Evolutionary conservation across 1,140 invertebrate species (phyloP), one percentile per base, ranked within the genome.

Genomic region (Aphaenogaster floridana): DNA sequence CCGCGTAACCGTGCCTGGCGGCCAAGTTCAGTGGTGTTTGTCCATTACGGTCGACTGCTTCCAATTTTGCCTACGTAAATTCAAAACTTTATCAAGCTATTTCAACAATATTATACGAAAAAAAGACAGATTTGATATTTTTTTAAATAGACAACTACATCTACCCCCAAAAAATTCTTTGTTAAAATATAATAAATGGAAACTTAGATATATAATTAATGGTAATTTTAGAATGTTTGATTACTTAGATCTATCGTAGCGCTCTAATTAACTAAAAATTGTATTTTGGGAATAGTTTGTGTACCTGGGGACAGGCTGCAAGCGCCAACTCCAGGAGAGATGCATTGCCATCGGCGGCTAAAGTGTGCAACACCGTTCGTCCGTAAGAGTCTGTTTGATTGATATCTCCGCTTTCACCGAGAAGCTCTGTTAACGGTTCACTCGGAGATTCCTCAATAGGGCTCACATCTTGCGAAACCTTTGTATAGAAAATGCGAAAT

Each of bases 21-120:
- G 98, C 98, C 63, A 98, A 96, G 94, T 98, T 98, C 63, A 98
- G 94, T 17, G 98, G 97, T 8, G 98, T 98, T 92, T 98, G 97
- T 3, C 98, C 98, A 87, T 98, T 97, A 63, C 96, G 96, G 92
- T 98, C 98, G 68, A 96, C 96, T 3, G 96, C 96, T 93, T 97
- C 97, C 50, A 97, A 91, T 92, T 96, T 96, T 81, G 93, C 95
- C 96, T 95, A 74, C 42, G 68, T 48, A 48, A 59, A 59, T 64
- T 5, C 1, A 59, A 11, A 69, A 48, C 45, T 45, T 54, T 9
- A 28, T 76, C 52, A 76, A 28, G 8, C n/a, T 59, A 28, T n/a
- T 34, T 52, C 48, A 36, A 17, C 7, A 28, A 1, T 77, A 61
- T 63, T 7, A 45, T 8, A 17, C 45, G 21, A 36, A 11, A 54